These are phyloP conservation scores for Callimorpha dominula DNA, from an alignment of 2,888 invertebrate genomes.

Conservation along the genomic window DNA sequence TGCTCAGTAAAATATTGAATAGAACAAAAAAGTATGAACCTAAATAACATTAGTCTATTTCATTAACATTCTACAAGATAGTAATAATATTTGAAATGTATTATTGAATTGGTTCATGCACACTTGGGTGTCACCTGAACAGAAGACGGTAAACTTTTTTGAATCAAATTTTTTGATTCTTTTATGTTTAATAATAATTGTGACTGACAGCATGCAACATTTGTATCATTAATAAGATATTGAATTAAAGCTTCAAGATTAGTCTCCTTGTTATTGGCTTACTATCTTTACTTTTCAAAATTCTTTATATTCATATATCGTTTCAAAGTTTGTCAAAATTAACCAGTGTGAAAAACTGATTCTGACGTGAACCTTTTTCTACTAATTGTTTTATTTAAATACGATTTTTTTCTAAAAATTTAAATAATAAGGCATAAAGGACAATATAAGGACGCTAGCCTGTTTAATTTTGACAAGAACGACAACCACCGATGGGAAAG, in stretches of 20 bases:
- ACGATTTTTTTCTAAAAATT: background rate
- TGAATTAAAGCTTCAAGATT: slow-evolving; percentile 72
- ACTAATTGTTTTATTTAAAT: background rate
- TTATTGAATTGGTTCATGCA: slow-evolving; percentile 80
- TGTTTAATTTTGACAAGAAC: slow-evolving; percentile 62
- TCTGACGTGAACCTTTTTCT: background rate
- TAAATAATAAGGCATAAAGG: background rate
- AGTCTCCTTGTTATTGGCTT: slow-evolving; percentile 81
- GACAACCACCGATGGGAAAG: slow-evolving; percentile 44
- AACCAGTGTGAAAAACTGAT: slow-evolving; percentile 18
- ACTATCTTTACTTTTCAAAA: slow-evolving; percentile 75
- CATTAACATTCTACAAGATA: background rate
- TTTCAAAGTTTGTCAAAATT: slow-evolving; percentile 61
- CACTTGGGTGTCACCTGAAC: slow-evolving; percentile 81
- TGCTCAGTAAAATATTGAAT: slow-evolving; percentile 26
- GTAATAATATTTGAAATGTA: slow-evolving; percentile 59
- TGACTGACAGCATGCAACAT: slow-evolving; percentile 84
- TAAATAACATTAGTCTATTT: background rate
- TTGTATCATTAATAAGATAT: slow-evolving; percentile 71
- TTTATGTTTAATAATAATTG: slow-evolving; percentile 76
- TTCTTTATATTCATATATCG: slow-evolving; percentile 59
- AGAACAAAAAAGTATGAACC: slow-evolving; percentile 53
- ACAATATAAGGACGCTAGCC: background rate
- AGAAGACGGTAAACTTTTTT: slow-evolving; percentile 85
- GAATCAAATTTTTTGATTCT: slow-evolving; percentile 64